These are phyloP conservation scores for Atherinosoma microstoma DNA, from an alignment of 2,797 vertebrate species.

Conservation along the genomic window DNA sequence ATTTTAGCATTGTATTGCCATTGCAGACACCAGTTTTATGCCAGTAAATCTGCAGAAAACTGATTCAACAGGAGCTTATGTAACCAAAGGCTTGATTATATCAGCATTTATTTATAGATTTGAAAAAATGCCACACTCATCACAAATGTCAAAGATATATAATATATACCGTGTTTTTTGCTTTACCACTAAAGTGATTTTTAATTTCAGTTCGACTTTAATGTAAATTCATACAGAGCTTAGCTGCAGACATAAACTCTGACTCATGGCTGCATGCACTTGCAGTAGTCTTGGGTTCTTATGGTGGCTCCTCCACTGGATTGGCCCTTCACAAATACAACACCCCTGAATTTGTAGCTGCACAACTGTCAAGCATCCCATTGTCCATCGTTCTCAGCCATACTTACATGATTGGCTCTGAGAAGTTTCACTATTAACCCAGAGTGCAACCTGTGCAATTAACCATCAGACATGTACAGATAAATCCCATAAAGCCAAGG, in stretches of 20 bases:
- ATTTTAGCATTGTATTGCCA: neutral
- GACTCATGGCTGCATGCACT: slow-evolving; percentile 64
- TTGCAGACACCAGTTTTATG: neutral
- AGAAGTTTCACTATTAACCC: slow-evolving; percentile 44
- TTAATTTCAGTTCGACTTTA: slow-evolving; percentile 56
- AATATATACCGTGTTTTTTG: neutral
- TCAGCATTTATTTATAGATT: neutral
- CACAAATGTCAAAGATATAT: neutral
- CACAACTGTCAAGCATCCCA: slow-evolving; percentile 23
- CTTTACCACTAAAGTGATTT: neutral
- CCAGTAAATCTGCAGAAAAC: neutral
- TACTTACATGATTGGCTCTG: slow-evolving; percentile 10
- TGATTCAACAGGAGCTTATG: neutral
- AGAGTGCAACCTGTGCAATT: slow-evolving; percentile 18
- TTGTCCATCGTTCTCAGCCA: slow-evolving; percentile 16
- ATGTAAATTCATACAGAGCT: neutral
- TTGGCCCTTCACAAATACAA: slow-evolving; percentile 20
- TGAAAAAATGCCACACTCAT: neutral
- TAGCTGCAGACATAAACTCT: slow-evolving; percentile 56
- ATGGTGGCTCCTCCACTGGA: slow-evolving; percentile 83
- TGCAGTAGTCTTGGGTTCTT: slow-evolving; percentile 79
- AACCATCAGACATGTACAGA: neutral
- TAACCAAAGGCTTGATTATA: neutral
- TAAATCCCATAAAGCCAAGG: slow-evolving; percentile 18
- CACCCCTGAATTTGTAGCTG: slow-evolving; percentile 38